Evolutionary conservation across 2,888 invertebrate genomes (phyloP).

Genomic region (Tetragonisca angustula): DNA sequence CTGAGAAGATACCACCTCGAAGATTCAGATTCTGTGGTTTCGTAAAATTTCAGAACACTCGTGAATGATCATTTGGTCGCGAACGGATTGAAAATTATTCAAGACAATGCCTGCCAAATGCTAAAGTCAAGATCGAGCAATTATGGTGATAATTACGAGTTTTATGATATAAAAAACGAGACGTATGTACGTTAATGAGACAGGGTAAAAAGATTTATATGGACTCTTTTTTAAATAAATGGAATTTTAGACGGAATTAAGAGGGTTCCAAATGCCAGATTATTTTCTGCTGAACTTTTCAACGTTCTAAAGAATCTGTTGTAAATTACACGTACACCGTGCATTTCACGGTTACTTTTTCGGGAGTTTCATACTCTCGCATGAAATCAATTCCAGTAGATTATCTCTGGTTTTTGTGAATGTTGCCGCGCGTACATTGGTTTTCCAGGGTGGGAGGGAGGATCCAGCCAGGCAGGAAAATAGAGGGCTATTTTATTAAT

Average conservation of each 20-base stretch:
- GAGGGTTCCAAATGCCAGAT: too few species aligned
- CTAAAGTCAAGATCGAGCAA: not conserved
- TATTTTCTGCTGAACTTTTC: not conserved
- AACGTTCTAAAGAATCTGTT: not conserved
- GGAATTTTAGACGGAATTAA: not conserved
- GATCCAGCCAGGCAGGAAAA: constrained; percentile 1
- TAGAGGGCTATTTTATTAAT: constrained; percentile 25
- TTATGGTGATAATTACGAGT: not conserved
- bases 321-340: too few species aligned
- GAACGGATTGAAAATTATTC: not conserved
- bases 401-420: constrained; percentile 31
- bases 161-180: not conserved
- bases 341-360: constrained; percentile 1
- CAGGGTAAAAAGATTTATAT: not conserved
- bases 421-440: not conserved
- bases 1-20: too few species aligned
- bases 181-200: not conserved
- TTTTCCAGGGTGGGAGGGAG: not conserved
- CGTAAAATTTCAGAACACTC: too few species aligned
- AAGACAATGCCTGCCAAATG: not conserved
- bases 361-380: not conserved
- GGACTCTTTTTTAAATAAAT: not conserved
- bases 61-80: too few species aligned
- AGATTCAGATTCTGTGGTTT: too few species aligned
- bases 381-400: constrained; percentile 29